Evolutionary conservation across 1,140 invertebrate species (phyloP), one percentile per base, ranked within the genome.

Genomic region (Stenopsyche tienmushanensis): DNA sequence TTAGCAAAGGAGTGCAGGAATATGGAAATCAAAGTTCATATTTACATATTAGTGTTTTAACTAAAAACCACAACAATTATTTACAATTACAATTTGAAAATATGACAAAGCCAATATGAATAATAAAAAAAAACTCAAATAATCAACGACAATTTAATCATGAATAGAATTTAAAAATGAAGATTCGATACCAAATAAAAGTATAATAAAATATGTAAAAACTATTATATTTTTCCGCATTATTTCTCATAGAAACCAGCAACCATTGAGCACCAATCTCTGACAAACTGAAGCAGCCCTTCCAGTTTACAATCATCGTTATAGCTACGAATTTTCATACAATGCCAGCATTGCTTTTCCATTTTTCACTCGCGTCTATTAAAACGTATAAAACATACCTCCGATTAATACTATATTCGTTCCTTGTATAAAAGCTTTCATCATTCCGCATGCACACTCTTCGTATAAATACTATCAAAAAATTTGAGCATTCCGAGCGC

Each of bases 41-140:
- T 70, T 70, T 66, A 70, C 68, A 64, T 70, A 70, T 62, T 13
- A n/a, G n/a, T n/a, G n/a, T n/a, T n/a, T n/a, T n/a, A n/a, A 34
- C 13, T 17, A 20, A 54, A 20, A 54, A 54, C 3, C 17, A 9
- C 15, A 20, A 21, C 54, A 3, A 57, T 41, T 17, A 57, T 42
- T 34, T 34, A 34, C 29, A 34, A n/a, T 34, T 34, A 34, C 29
- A 34, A n/a, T n/a, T n/a, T 34, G 13, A 34, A 34, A 34, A 7
- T 13, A 34, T 34, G 29, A 34, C n/a, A 34, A 34, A 34, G 29
- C 5, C 29, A 34, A 47, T 25, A 59, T 45, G 26, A 39, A 39
- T 39, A 18, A 42, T 25, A 42, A n/a, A 18, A 39, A 25, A 25
- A 54, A 21, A 58, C n/a, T 15, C 41, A 7, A 13, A 45, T 34